Percentiles rank a stretch among this genome's conserved stretches.
Conservation (phyloP, 2,113 vertebrate species). For the Gymnogyps californianus region DNA sequence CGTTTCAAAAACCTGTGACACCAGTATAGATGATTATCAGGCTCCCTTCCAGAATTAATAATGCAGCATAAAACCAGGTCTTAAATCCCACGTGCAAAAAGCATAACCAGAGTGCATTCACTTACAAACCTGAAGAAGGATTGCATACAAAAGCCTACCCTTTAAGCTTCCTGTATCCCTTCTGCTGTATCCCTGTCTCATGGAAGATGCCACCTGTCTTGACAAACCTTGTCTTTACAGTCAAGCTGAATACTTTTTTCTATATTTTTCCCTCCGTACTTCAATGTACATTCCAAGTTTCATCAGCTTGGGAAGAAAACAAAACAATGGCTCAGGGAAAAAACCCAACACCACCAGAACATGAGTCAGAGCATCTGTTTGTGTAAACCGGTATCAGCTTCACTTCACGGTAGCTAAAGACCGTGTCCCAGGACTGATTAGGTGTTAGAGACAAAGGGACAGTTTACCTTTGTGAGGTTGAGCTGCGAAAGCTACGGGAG, state of each 20-base stretch:
- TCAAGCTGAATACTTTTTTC: neutral
- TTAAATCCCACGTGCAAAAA: neutral
- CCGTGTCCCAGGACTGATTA: accelerated
- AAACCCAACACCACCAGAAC: neutral
- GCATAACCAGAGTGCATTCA: neutral
- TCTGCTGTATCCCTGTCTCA: neutral
- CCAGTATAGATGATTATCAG: neutral
- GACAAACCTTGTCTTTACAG: neutral
- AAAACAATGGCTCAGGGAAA: neutral
- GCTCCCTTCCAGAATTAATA: neutral
- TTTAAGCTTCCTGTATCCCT: neutral
- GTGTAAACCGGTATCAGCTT: neutral
- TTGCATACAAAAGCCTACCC: neutral
- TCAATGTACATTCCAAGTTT: neutral
- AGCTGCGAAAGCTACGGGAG: slow-evolving; percentile 81
- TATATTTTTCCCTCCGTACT: neutral
- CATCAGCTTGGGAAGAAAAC: neutral
- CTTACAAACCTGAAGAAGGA: neutral
- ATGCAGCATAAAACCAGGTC: neutral
- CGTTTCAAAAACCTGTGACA: neutral
- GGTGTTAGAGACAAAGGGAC: neutral
- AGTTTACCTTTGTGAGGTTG: slow-evolving; percentile 87
- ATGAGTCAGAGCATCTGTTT: neutral
- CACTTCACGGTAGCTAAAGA: accelerated
- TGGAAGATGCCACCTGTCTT: accelerated